Evolutionary conservation across 2,113 vertebrate genomes (phyloP).

Genomic region (Onychorhynchus coronatus): DNA sequence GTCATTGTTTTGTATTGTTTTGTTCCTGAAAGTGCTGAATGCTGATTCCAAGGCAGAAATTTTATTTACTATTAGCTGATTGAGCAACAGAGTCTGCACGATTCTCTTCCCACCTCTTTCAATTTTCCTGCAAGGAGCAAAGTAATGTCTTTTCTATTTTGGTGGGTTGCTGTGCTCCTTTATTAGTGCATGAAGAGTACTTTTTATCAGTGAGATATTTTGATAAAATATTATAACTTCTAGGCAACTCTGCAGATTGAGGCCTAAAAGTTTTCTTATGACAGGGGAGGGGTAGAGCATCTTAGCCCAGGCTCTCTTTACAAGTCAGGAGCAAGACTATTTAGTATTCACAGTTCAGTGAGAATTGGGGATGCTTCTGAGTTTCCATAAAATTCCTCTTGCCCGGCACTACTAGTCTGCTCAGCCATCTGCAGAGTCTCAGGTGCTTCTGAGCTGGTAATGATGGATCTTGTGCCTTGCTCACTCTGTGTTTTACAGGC

Average conservation of each 20-base stretch:
- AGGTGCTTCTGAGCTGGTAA: not conserved
- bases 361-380: not conserved
- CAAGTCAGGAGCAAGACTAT: not conserved
- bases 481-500: not conserved
- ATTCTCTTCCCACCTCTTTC: not conserved
- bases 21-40: conserved; percentile 21
- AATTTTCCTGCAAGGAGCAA: not conserved
- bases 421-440: not conserved
- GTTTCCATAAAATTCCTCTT: not conserved
- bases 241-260: not conserved
- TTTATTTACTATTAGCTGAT: not conserved
- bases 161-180: not conserved
- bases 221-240: not conserved
- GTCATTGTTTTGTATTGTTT: conserved; percentile 5
- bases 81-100: not conserved
- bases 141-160: not conserved
- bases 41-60: not conserved
- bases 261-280: not conserved
- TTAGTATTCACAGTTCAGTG: not conserved
- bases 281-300: not conserved
- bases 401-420: not conserved
- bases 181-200: not conserved
- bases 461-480: not conserved
- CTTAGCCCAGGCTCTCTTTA: not conserved
- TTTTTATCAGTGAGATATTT: not conserved